phyloP scores from a whole-genome alignment of 2,888 invertebrate species.

The Diogma glabrata region DNA sequence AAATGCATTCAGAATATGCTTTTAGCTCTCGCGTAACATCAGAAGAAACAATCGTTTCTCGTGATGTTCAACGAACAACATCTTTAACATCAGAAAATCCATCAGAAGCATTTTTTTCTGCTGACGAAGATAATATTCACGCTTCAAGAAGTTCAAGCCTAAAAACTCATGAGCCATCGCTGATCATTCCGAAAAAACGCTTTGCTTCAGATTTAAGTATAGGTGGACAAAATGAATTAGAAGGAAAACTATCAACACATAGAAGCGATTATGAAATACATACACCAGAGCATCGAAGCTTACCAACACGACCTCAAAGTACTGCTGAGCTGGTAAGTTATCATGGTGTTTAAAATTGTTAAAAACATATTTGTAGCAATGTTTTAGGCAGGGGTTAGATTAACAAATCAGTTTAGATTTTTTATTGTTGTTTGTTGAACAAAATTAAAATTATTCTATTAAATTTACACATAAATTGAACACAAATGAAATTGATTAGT shows the following conservation, averaged over 20 bases:
- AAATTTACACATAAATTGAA: no score
- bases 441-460: no score
- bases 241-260: constrained; percentile 39
- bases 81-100: constrained; percentile 84
- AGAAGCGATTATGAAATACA: constrained; percentile 52
- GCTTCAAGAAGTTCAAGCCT: constrained; percentile 29
- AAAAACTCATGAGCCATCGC: constrained; percentile 14
- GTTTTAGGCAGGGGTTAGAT: no score
- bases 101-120: constrained; percentile 86
- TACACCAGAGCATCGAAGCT: constrained; percentile 44
- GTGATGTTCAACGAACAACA: constrained; percentile 58
- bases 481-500: no score
- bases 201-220: constrained; percentile 36
- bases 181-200: constrained; percentile 26
- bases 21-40: constrained; percentile 21
- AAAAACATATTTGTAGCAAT: no score
- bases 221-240: constrained; percentile 32
- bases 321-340: constrained; percentile 35
- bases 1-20: constrained; percentile 36
- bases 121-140: constrained; percentile 68
- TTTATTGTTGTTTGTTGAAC: no score
- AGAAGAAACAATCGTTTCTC: constrained; percentile 28
- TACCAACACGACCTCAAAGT: constrained; percentile 35
- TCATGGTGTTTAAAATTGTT: no score
- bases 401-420: no score